phyloP scores from a whole-genome alignment of 1,140 invertebrate genomes.

The Psilanteris sp. region DNA sequence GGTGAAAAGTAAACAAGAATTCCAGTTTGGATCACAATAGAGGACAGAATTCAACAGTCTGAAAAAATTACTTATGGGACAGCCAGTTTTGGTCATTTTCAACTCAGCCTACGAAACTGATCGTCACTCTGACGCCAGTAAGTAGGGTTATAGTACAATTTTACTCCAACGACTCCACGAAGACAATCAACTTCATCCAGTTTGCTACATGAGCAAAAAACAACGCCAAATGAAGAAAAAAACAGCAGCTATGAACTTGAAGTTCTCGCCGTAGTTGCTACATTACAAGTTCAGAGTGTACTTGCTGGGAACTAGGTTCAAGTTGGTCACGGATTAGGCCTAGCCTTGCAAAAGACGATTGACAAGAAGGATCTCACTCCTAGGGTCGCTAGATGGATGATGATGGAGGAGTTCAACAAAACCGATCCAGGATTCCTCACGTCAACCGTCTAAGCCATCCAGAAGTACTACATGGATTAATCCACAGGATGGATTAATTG shows the following conservation, averaged over 20 bases:
- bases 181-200: not conserved
- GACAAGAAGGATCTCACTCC: too few relatives aligned
- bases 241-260: slow-evolving; percentile 11
- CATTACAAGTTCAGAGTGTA: slow-evolving; percentile 66
- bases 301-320: slow-evolving; percentile 69
- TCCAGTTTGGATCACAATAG: not conserved
- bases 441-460: too few relatives aligned
- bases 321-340: slow-evolving; percentile 52
- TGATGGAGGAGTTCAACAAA: too few relatives aligned
- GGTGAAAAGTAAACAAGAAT: not conserved
- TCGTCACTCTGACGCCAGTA: not conserved
- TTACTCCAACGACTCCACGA: not conserved
- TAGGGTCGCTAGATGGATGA: too few relatives aligned
- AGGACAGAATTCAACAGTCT: not conserved
- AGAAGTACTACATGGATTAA: too few relatives aligned
- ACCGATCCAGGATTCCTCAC: too few relatives aligned
- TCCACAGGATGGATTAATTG: too few relatives aligned
- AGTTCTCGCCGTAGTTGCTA: not conserved
- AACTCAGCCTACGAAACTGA: not conserved
- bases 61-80: not conserved
- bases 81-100: slow-evolving; percentile 10
- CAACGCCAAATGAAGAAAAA: not conserved
- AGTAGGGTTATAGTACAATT: not conserved
- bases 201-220: slow-evolving; percentile 3
- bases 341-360: too few relatives aligned